Conservation (phyloP, 2,797 vertebrate genomes). For the Halcyon leucocephala region DNA sequence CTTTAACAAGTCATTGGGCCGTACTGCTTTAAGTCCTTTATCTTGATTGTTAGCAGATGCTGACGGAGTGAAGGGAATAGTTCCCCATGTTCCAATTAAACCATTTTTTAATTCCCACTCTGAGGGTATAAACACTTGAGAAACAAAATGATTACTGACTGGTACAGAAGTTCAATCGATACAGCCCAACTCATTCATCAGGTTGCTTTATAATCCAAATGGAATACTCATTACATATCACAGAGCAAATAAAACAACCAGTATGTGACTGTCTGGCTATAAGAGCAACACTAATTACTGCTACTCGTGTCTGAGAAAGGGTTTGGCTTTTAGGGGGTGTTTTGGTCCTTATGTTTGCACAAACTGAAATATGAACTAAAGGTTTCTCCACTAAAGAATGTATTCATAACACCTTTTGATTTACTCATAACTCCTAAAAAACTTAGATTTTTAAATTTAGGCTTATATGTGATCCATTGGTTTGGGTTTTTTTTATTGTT, state of each 20-base stretch:
- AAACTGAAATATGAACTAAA: background rate
- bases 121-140: constrained; percentile 40
- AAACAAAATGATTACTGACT: constrained; percentile 70
- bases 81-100: constrained; percentile 70
- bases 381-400: background rate
- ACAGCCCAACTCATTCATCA: constrained; percentile 54
- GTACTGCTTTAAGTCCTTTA: constrained; percentile 26
- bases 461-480: accelerated
- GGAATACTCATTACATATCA: constrained; percentile 29
- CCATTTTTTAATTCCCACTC: constrained; percentile 68
- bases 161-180: constrained; percentile 60
- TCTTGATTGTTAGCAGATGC: constrained; percentile 45
- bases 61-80: constrained; percentile 59
- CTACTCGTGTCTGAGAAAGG: background rate
- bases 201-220: constrained; percentile 45
- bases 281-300: background rate
- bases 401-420: background rate
- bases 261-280: background rate
- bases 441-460: background rate
- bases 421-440: background rate
- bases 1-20: background rate
- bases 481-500: background rate
- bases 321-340: accelerated
- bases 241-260: constrained; percentile 41
- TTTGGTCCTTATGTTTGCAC: background rate